Base-by-base conservation (phyloP, 1,140 invertebrate species). In the Homalodisca vitripennis region DNA sequence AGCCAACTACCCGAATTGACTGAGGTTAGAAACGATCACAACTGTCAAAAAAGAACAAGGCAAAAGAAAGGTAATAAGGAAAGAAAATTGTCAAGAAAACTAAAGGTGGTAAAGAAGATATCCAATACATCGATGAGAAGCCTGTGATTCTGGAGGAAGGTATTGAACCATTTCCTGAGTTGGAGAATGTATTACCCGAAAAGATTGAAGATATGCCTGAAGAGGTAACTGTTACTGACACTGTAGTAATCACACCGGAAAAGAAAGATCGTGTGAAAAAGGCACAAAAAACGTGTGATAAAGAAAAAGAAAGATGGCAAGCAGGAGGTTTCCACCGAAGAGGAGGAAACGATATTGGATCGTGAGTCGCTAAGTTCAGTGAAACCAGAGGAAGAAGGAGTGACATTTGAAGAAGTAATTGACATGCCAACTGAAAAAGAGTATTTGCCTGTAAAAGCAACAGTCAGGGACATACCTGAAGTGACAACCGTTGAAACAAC, bases 201-300 rank as follows among this genome's bases (percentile, higher is more conserved):
- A 67, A 20, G n/a, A 60, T 65, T 32, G 71, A 74, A 63, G 74
- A 74, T 14, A 68, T 68, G 6, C 73, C 74, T 62, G 74, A 78
- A 70, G 70, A 75, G 67, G 63, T 74, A 27, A 73, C 73, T 31
- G 74, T 77, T 64, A 72, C 48, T 2, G 71, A 72, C 22, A 78
- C 79, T 55, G 75, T 67, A 69, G 74, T 71, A 13, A 69, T 71
- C 32, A 69, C 55, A 47, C 34, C 68, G 69, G 70, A 71, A 65
- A 66, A 71, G 66, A 67, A 70, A 63, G 69, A 68, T n/a, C n/a
- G n/a, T 48, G 34, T 73, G 75, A 69, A 72, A 30, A 73, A 76
- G 2, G 80, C 80, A n/a, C 17, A 79, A 79, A 72, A 78, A 79
- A 71, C 76, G 78, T 31, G 78, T 76, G 68, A 78, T 41, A 3